Base-by-base conservation (phyloP, 1,140 invertebrate species). In the Harpegnathos saltator region DNA sequence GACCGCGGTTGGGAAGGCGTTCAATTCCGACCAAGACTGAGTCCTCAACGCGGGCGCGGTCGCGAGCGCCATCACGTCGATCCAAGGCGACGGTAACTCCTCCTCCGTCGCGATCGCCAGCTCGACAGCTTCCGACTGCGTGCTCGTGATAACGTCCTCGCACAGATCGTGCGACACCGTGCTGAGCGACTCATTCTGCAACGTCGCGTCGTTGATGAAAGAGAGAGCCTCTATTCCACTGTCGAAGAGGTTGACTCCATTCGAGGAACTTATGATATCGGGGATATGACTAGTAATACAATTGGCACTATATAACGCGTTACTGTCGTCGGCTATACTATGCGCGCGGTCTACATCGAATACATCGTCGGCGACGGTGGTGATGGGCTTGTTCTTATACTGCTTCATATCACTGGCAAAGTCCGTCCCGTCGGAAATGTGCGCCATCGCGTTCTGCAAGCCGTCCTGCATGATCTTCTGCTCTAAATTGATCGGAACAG, bases 31-130 rank as follows among this genome's bases (percentile, higher is more conserved):
- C 94, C 91, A 95, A 15, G 91, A 92, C 78, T 90, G 94, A 74
- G 92, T 95, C 92, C 89, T 95, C 89, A 94, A 95, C 91, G 87
- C 95, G 91, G 91, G 91, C 9, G 95, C 94, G 1, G 95, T 94
- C 14, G 95, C 95, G 69, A 96, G 91, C 62, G 96, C 95, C 74
- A 95, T 96, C 1, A 96, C 96, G 86, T 97, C 96, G 9, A 96
- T 94, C 97, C 97, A 97, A 5, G 96, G 95, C 11, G 96, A 96
- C 82, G 96, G 96, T 50, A 96, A 93, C 93, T 97, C 97, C 77
- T 97, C 95, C 87, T 97, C 96, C n/a, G 96, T 96, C 0, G 96
- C 96, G 71, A 97, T 93, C 9, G 96, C 96, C 73, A 97, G 89
- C 89, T 97, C 95, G 63, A 97, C 94, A 1, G 96, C 96, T 92